Base-by-base conservation (phyloP, 53 echinoderm and acorn worm genomes). In the Arbacia lixula region DNA sequence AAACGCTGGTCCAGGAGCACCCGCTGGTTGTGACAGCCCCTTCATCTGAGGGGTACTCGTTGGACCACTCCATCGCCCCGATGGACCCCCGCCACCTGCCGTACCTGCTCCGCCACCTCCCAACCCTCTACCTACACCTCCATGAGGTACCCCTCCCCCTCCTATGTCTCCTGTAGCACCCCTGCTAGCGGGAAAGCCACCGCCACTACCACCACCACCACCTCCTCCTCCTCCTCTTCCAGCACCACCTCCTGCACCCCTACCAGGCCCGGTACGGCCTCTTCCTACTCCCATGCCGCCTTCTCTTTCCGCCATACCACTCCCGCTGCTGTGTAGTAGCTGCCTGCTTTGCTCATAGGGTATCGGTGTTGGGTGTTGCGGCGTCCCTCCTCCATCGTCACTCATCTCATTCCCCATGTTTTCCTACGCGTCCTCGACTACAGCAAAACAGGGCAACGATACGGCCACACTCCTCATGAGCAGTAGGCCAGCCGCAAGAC, bases 341-440 rank as follows among this genome's bases (percentile, higher is more conserved):
- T 77, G 52, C 31, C 82, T 40, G 8, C 82, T 50, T 42, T 34
- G 62, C 31, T 63, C 65, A 49, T 81, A 62, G 42, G 82, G 63
- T 63, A 81, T 63, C 35, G 62, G 82, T 16, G 78, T 37, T 60
- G 58, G 78, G 37, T 78, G 78, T 37, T 78, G 78, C 60, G 43
- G 63, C 31, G 41, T 5, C 12, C 64, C 62, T 62, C 29, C 62
- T 33, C 82, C 82, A 30, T 81, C 61, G 12, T 76, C 60, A 22
- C 82, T 81, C 82, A 81, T 42, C 50, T 81, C 82, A 63, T 81
- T 81, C 64, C 82, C 82, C 82, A 81, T 81, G 46, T 30, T 81
- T 46, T 40, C 30, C 74, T 53, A 31, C 52, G 30, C 74, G 31
- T 74, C 74, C 20, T 34, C 53, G 25, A 32, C 52, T 52, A 72